Evolutionary conservation across 2,888 invertebrate genomes (phyloP).

Genomic region (Platycheirus albimanus): DNA sequence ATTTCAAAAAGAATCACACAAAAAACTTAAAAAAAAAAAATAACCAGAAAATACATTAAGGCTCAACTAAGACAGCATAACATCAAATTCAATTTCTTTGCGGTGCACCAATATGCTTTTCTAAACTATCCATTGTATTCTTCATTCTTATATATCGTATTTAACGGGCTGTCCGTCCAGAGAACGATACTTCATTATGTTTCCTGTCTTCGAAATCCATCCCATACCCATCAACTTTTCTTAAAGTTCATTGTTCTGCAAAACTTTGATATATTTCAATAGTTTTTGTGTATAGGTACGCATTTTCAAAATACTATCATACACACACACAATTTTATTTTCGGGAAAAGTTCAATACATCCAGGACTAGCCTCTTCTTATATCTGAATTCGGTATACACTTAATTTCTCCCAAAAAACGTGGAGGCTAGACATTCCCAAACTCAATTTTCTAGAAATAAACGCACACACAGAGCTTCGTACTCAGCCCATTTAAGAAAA

Average conservation of each 20-base stretch:
- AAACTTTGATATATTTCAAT: neutral
- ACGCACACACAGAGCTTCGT: conserved; percentile 6
- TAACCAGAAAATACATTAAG: too few species aligned
- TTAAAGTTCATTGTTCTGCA: conserved; percentile 32
- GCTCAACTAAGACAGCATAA: too few species aligned
- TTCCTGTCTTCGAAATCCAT: too few species aligned
- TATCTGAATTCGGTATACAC: conserved; percentile 52
- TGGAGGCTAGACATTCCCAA: conserved; percentile 56
- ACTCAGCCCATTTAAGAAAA: conserved; percentile 19
- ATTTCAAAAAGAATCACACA: too few species aligned
- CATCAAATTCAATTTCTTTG: too few species aligned
- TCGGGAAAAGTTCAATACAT: conserved; percentile 48
- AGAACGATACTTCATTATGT: too few species aligned
- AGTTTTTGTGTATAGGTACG: conserved; percentile 10
- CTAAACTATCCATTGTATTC: too few species aligned
- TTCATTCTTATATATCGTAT: too few species aligned
- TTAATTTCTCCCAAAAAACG: conserved; percentile 57
- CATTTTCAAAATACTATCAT: conserved; percentile 14
- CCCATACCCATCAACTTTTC: too few species aligned
- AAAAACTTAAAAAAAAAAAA: too few species aligned
- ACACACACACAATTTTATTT: neutral
- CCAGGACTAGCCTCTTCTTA: conserved; percentile 32
- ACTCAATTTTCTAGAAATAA: neutral
- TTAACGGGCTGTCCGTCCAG: too few species aligned
- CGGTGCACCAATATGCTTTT: too few species aligned